Evolutionary conservation across 2,888 invertebrate species (phyloP).

Genomic region (Barypeithes pellucidus): DNA sequence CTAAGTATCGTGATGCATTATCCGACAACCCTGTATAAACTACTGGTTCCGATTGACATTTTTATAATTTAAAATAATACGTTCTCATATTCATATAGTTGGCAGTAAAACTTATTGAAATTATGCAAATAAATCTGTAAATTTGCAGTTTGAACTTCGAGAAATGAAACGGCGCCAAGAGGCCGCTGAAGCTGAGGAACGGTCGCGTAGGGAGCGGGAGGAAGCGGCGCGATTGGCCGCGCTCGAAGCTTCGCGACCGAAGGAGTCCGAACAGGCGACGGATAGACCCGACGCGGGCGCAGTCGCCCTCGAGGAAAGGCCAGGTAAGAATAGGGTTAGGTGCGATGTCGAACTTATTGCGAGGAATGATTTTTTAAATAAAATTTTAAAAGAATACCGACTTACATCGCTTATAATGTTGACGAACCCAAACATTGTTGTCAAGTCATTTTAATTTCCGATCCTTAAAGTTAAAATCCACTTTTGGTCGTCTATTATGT

Average conservation of each 20-base stretch:
- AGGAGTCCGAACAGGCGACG: slow-evolving; percentile 66
- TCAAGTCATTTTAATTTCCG: too few relatives aligned
- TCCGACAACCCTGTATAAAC: too few relatives aligned
- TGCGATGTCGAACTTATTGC: background rate
- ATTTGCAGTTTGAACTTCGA: slow-evolving; percentile 92
- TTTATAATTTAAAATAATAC: too few relatives aligned
- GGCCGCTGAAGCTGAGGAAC: slow-evolving; percentile 77
- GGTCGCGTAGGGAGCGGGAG: slow-evolving; percentile 81
- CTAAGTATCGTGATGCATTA: too few relatives aligned
- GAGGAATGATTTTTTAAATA: background rate
- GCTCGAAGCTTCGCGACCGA: slow-evolving; percentile 73
- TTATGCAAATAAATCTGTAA: too few relatives aligned
- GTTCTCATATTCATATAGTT: too few relatives aligned
- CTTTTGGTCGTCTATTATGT: too few relatives aligned
- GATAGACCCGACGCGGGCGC: slow-evolving; percentile 69
- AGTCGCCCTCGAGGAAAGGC: slow-evolving; percentile 73
- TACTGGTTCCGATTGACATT: too few relatives aligned
- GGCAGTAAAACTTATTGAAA: too few relatives aligned
- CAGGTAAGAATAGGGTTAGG: slow-evolving; percentile 71
- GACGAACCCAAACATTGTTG: too few relatives aligned
- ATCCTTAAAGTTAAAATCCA: too few relatives aligned
- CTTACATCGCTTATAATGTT: too few relatives aligned
- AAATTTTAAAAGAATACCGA: background rate
- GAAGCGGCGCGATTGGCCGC: slow-evolving; percentile 84
- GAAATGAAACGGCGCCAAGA: slow-evolving; percentile 91